phyloP scores from a whole-genome alignment of 2,797 vertebrate species.

The Amphiprion clarkii region DNA sequence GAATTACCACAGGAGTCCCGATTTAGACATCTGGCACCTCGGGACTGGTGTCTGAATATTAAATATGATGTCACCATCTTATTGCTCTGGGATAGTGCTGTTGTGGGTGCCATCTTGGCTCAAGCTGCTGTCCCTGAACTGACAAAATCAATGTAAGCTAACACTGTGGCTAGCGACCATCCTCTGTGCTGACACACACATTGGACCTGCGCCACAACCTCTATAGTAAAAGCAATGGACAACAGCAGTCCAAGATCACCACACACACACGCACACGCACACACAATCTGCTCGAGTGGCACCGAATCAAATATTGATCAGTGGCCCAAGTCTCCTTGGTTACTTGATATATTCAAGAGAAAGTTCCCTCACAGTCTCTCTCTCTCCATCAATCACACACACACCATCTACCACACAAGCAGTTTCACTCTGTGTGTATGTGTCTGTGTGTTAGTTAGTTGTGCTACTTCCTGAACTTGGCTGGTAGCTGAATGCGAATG shows the following conservation, averaged over 20 bases:
- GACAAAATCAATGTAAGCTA: slow-evolving; percentile 38
- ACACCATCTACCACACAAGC: background rate
- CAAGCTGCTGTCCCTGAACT: slow-evolving; percentile 12
- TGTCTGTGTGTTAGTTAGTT: slow-evolving; percentile 15
- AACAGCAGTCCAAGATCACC: slow-evolving; percentile 8
- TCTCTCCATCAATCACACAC: background rate
- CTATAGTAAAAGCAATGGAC: slow-evolving; percentile 26
- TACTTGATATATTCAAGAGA: slow-evolving; percentile 73
- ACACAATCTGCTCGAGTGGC: slow-evolving; percentile 45
- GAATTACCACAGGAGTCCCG: background rate
- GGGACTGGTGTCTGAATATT: slow-evolving; percentile 14
- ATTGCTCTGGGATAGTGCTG: background rate
- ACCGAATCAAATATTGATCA: slow-evolving; percentile 72
- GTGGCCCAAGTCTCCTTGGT: slow-evolving; percentile 55
- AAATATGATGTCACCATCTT: slow-evolving; percentile 30
- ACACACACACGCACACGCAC: slow-evolving; percentile 2
- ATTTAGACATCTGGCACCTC: slow-evolving; percentile 1
- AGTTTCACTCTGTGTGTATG: slow-evolving; percentile 17
- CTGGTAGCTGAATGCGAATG: slow-evolving; percentile 50
- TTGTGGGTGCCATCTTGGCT: slow-evolving; percentile 27
- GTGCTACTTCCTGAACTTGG: slow-evolving; percentile 50
- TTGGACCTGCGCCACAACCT: slow-evolving; percentile 51
- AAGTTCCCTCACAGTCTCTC: slow-evolving; percentile 30
- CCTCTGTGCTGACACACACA: slow-evolving; percentile 50
- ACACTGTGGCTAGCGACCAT: slow-evolving; percentile 13